These are phyloP conservation scores for Brachyopa scutellaris DNA, from an alignment of 2,888 invertebrate species.

Conservation along the genomic window DNA sequence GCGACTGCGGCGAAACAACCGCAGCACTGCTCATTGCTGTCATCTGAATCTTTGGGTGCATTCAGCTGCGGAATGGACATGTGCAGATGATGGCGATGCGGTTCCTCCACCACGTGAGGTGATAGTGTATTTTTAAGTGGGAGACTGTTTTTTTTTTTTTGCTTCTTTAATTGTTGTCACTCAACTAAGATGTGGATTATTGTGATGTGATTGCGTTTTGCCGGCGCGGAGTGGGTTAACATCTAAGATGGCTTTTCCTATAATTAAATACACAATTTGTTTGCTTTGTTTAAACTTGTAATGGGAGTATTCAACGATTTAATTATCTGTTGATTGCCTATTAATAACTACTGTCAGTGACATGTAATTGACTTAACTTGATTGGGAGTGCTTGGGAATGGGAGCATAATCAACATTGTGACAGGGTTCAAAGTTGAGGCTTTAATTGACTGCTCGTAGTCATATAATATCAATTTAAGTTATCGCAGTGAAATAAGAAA, in stretches of 20 bases:
- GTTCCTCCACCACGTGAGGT: conserved; percentile 17
- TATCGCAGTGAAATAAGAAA: too few species aligned
- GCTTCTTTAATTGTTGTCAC: conserved; percentile 61
- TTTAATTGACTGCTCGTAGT: too few species aligned
- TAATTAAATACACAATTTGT: conserved; percentile 3
- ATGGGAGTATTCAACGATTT: conserved; percentile 24
- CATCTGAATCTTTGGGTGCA: conserved; percentile 25
- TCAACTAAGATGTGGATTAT: conserved; percentile 59
- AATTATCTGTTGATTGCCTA: conserved; percentile 41
- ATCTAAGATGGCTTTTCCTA: conserved; percentile 15
- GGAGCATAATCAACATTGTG: too few species aligned
- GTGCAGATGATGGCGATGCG: neutral
- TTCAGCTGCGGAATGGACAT: conserved; percentile 9
- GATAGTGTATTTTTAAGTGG: conserved; percentile 24
- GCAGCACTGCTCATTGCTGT: conserved; percentile 52
- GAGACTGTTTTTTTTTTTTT: conserved; percentile 25
- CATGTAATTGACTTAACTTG: conserved; percentile 26
- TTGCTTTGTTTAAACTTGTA: conserved; percentile 37
- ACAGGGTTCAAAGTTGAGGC: too few species aligned
- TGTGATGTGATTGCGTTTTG: conserved; percentile 15
- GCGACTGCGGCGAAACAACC: conserved; percentile 42
- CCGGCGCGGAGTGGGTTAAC: neutral
- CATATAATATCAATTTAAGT: too few species aligned
- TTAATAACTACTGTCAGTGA: conserved; percentile 11
- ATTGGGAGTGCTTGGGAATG: neutral